phyloP scores from a whole-genome alignment of 2,797 vertebrate genomes.

The Coilia nasus region DNA sequence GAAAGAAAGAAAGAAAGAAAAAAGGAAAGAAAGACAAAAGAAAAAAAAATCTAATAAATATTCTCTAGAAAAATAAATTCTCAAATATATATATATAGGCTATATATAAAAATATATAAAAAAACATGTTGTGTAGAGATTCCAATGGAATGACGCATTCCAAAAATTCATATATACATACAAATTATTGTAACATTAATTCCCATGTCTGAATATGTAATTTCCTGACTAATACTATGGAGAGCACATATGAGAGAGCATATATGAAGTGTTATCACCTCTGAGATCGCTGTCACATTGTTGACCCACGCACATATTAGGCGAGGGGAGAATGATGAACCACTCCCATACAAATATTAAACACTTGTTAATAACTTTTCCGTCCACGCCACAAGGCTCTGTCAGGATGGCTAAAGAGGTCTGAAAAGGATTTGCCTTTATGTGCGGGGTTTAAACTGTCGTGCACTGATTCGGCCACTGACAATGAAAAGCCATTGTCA shows the following conservation, averaged over 20 bases:
- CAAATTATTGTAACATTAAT: slow-evolving; percentile 58
- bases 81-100: no score
- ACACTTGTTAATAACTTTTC: slow-evolving; percentile 84
- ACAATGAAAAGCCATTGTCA: slow-evolving; percentile 82
- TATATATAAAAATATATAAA: no score
- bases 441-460: slow-evolving; percentile 72
- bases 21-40: neutral
- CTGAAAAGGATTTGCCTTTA: slow-evolving; percentile 76
- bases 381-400: slow-evolving; percentile 69
- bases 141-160: neutral
- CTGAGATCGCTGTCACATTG: slow-evolving; percentile 43
- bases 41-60: neutral
- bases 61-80: neutral
- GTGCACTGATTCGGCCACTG: slow-evolving; percentile 64
- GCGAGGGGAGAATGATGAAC: slow-evolving; percentile 66
- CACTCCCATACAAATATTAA: slow-evolving; percentile 84
- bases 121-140: neutral
- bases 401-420: slow-evolving; percentile 70
- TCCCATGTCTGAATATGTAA: no score
- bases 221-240: slow-evolving; percentile 48
- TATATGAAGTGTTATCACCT: slow-evolving; percentile 29
- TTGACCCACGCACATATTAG: slow-evolving; percentile 49
- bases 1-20: neutral
- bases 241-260: slow-evolving; percentile 51
- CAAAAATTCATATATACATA: slow-evolving; percentile 40